Evolutionary conservation across 2,888 invertebrate genomes (phyloP), one percentile per base, ranked within the genome.

Genomic region (Minunthozetes semirufus): DNA sequence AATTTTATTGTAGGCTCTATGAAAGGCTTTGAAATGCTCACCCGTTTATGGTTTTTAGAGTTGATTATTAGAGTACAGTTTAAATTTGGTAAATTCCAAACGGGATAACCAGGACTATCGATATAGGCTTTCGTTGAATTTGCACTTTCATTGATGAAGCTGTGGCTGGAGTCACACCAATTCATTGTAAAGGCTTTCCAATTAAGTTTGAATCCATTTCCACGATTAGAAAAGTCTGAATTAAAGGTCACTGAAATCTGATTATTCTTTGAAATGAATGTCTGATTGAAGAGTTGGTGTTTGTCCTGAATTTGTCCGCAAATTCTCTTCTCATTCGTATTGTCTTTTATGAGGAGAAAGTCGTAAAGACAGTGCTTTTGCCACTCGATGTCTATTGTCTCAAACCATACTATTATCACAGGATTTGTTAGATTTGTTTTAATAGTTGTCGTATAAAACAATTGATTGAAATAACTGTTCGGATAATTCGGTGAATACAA

Each of bases 281-380:
- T 75, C 29, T 61, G n/a, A 73, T 73, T 66, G 11, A 25, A 29
- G 11, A 73, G 25, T 63, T 63, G 27, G 19, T 59, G 29, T 25
- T 29, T 85, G 0, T 83, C 82, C 70, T 85, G 85, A 79, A 87
- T 85, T 17, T 80, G 81, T 80, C 88, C 85, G 82, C 89, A 84
- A 85, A 86, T 87, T 80, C 81, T 87, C 78, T 53, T 75, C 9
- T 13, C 27, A 17, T 48, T 25, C 22, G 19, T 17, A n/a, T 15
- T 15, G 46, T 73, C 72, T 75, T 78, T 84, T 78, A 91, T 86
- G 83, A 89, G 88, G 56, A 91, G 86, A 81, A 87, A 91, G 82
- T 92, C 92, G 81, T 92, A 92, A 1, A 91, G 86, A 80, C 92
- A 92, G 81, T 91, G 88, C 76, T 87, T 85, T 83, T 92, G 91